Percentiles rank a stretch among this genome's conserved stretches.
Evolutionary conservation across 2,888 invertebrate genomes (phyloP).

Genomic region (Serripes groenlandicus): DNA sequence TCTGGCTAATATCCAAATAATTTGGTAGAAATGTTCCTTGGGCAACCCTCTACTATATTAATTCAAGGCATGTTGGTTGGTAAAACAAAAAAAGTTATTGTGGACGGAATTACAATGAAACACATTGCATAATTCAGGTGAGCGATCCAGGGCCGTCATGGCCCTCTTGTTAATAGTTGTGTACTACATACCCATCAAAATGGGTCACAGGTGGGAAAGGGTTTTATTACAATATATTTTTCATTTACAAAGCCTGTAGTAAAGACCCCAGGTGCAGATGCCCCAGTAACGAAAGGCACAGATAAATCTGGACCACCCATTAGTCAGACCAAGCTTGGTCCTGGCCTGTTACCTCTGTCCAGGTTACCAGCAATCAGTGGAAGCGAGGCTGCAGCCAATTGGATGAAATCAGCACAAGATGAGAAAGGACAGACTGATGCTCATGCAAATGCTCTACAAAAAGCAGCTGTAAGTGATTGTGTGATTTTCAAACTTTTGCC

Average conservation of each 20-base stretch:
- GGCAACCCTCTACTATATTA: no score
- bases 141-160: no score
- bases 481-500: no score
- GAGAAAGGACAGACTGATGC: conserved; percentile 69
- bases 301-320: not conserved
- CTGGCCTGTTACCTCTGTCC: conserved; percentile 53
- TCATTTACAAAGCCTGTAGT: conserved; percentile 61
- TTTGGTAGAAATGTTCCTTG: no score
- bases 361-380: conserved; percentile 63
- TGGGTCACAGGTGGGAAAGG: not conserved
- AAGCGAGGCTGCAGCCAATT: conserved; percentile 80
- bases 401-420: conserved; percentile 81
- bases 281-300: not conserved
- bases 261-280: conserved; percentile 47
- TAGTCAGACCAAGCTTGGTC: conserved; percentile 55
- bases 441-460: conserved; percentile 73
- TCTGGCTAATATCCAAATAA: no score
- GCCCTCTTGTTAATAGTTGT: no score
- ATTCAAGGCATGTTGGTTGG: no score
- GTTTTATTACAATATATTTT: not conserved
- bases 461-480: conserved; percentile 80
- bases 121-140: no score
- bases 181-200: no score
- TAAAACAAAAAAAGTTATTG: no score
- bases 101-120: no score